These are phyloP conservation scores for Macquaria ambigua DNA, from an alignment of 2,113 vertebrate genomes.

Conservation along the genomic window DNA sequence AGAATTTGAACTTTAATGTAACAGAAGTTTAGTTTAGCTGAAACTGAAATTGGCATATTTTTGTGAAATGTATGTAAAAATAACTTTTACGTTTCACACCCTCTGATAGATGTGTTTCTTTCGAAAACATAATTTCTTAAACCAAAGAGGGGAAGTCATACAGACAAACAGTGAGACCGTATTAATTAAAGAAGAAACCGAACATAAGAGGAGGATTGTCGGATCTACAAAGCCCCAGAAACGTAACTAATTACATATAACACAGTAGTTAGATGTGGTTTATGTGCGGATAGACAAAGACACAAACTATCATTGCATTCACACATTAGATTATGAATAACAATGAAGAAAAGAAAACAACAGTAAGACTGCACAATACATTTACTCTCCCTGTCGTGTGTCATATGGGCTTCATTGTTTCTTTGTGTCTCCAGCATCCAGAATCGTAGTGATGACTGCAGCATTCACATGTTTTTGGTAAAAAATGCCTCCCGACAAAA, in stretches of 20 bases:
- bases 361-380: background rate
- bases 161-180: background rate
- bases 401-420: background rate
- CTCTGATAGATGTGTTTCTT: background rate
- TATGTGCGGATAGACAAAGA: background rate
- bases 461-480: background rate
- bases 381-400: background rate
- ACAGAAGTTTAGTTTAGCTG: background rate
- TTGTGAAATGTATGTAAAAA: background rate
- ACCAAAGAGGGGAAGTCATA: background rate
- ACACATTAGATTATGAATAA: background rate
- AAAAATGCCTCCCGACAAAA: background rate
- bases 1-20: background rate
- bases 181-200: background rate
- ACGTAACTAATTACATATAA: constrained; percentile 2
- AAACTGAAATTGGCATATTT: background rate
- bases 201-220: background rate
- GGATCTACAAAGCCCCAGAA: background rate
- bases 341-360: constrained; percentile 1
- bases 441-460: constrained; percentile 5
- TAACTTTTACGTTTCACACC: background rate
- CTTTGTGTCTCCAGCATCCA: too few relatives aligned
- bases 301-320: background rate
- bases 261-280: background rate
- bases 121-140: background rate